Evolutionary conservation across 2,888 invertebrate species (phyloP).

Genomic region (Smittia sp.): DNA sequence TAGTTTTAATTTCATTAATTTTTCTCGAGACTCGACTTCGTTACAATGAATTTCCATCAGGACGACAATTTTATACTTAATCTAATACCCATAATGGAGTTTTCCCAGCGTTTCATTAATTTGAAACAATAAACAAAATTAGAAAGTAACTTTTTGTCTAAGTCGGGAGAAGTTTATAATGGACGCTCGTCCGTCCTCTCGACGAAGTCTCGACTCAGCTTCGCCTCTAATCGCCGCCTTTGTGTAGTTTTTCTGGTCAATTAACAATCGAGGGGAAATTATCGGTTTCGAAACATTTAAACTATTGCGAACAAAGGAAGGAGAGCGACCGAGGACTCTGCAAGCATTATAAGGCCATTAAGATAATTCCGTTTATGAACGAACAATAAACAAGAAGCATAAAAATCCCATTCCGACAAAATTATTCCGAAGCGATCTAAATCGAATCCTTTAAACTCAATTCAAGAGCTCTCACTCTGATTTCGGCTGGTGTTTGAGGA

Average conservation of each 20-base stretch:
- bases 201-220: no score
- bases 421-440: conserved; percentile 5
- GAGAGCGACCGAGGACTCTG: neutral
- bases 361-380: conserved; percentile 18
- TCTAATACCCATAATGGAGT: neutral
- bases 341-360: conserved; percentile 12
- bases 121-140: conserved; percentile 24
- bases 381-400: conserved; percentile 30
- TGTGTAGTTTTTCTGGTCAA: conserved; percentile 1
- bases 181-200: neutral
- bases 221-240: no score
- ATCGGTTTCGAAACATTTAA: neutral
- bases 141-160: neutral
- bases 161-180: neutral
- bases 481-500: no score
- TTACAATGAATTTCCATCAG: neutral
- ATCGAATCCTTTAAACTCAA: neutral
- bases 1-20: neutral
- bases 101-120: conserved; percentile 16
- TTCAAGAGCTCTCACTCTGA: neutral
- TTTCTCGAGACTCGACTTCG: neutral
- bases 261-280: neutral
- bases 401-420: conserved; percentile 18
- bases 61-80: neutral
- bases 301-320: neutral